Evolutionary conservation across 2,888 invertebrate genomes (phyloP), one percentile per base, ranked within the genome.

Genomic region (Lepidochrysops patricia): DNA sequence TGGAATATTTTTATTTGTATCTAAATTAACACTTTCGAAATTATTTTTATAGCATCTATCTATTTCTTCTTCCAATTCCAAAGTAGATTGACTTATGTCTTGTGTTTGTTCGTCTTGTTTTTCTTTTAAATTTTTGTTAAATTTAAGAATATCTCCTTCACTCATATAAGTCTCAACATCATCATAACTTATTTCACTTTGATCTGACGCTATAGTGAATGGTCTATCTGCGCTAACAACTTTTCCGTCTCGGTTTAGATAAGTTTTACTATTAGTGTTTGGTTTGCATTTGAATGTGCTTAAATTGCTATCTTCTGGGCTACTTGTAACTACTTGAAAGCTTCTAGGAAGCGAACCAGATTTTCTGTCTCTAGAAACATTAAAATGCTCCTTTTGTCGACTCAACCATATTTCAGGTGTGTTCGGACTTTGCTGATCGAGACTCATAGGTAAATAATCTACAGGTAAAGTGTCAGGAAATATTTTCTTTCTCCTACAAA

Each of bases 261-360:
- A 92, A 1, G 87, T 86, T 69, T 89, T 90, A 61, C 82, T 86
- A 62, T 80, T 88, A 63, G 80, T 74, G 72, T 81, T 82, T 62
- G 84, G 81, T 75, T 84, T 83, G 75, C 77, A 83, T 82, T 85
- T 85, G 73, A 83, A 82, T 13, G 82, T 77, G 57, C 73, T 84
- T 60, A 79, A 73, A 64, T 80, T 81, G 56, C 70, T 79, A 26
- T 90, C 89, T 37, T 90, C 89, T 66, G 84, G 90, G 58, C 87
- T 89, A 68, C 90, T 90, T 2, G 92, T 89, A 49, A 90, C 84
- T 27, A 93, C 90, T 79, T 95, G 95, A 70, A 95, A 95, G 70
- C 95, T 95, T 68, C 95, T 89, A 0, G 95, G 95, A 60, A 95
- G 77, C 0, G 95, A 95, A 23, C 95, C 95, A 12, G 94, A 93